Base-by-base conservation (phyloP, 2,797 vertebrate genomes). In the Chromis chromis region DNA sequence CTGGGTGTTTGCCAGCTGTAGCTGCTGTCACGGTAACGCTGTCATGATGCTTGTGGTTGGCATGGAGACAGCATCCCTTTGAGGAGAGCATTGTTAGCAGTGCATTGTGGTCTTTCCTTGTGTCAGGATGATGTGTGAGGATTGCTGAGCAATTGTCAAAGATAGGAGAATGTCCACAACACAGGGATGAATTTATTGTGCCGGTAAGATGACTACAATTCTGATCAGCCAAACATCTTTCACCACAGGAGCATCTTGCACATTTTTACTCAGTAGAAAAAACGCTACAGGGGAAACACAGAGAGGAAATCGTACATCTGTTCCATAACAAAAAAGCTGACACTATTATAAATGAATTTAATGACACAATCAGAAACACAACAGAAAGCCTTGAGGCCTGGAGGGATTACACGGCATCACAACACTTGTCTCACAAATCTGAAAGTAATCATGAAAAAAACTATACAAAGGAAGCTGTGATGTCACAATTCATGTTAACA, bases 11-110 rank as follows among this genome's bases (percentile, higher is more conserved):
- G 53, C 33, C 55, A 67, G n/a, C 6, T 25, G 13, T 19, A 33
- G 48, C 58, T 55, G 65, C 27, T 33, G 33, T 63, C 81, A 65
- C 65, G 44, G 67, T 44, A 68, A 77, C 73, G 2, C 36, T 31
- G 50, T 46, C 54, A 39, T 4, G 6, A 77, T 55, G 72, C 64
- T 42, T 19, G 61, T 22, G 44, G 70, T 82, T 74, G 68, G 28
- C 65, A 60, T 28, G 11, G 56, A 44, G 52, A 69, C 21, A 8
- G 11, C 46, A 36, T 25, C 56, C 28, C 33, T 62, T 17, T 19
- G 56, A 60, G 60, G 63, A 57, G 27, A 70, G 59, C 48, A n/a
- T 65, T 77, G 70, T 74, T 33, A 4, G 21, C 42, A 4, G 14
- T 28, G 39, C 49, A 19, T 69, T 70, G 40, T 42, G 22, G 42